Percentiles rank a stretch among this genome's conserved stretches.
Evolutionary conservation across 1,140 invertebrate genomes (phyloP).

Genomic region (Branchinecta lynchi): DNA sequence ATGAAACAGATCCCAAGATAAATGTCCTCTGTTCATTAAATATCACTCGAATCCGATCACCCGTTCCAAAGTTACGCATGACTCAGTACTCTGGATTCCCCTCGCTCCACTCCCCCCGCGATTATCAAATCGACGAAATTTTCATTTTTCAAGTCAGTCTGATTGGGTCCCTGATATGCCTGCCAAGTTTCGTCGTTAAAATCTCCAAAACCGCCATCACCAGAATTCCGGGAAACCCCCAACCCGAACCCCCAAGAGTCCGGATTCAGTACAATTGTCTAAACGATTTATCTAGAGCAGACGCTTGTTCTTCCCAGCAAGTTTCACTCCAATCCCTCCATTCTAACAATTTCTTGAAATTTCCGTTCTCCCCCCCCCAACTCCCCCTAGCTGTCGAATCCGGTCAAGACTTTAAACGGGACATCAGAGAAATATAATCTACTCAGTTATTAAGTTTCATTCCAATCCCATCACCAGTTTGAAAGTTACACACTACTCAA

Average conservation of each 20-base stretch:
- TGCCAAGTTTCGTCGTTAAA: no score
- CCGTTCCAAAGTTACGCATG: background rate
- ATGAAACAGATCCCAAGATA: no score
- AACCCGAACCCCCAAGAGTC: background rate
- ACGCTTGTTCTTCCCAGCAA: conserved; percentile 5
- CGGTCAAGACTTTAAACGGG: conserved; percentile 8
- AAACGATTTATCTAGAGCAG: background rate
- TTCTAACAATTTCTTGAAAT: background rate
- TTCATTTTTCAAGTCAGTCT: no score
- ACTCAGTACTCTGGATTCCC: background rate
- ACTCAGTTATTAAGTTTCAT: background rate
- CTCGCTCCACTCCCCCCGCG: background rate
- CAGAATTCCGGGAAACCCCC: no score
- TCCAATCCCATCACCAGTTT: background rate
- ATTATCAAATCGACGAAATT: no score
- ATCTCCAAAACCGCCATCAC: no score
- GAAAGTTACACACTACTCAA: background rate
- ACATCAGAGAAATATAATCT: background rate
- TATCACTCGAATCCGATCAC: background rate
- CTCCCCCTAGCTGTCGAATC: background rate
- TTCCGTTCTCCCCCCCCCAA: background rate
- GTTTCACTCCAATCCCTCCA: conserved; percentile 8
- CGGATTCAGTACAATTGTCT: background rate
- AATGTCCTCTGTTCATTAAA: background rate
- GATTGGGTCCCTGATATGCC: no score